A percentile compares a stretch with the other conserved stretches of the same genome.
Conservation (phyloP, 2,888 invertebrate genomes). For the Malachius bipustulatus region DNA sequence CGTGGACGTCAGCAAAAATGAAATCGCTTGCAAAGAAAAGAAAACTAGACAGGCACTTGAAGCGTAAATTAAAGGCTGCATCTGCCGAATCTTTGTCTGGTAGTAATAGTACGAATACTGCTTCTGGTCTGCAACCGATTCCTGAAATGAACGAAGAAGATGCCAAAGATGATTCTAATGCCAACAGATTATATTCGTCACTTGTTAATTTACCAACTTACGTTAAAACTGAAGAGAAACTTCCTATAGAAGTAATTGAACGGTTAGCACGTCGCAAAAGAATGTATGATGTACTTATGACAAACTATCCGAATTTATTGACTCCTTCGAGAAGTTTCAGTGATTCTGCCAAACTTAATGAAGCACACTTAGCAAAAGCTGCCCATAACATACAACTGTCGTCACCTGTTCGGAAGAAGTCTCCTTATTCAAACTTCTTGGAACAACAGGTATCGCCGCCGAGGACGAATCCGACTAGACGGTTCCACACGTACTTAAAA, state of each 20-base stretch:
- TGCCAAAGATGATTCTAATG: conserved; percentile 18
- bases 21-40: conserved; percentile 51
- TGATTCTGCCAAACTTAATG: conserved; percentile 46
- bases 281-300: conserved; percentile 58
- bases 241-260: conserved; percentile 65
- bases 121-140: conserved; percentile 43
- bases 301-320: conserved; percentile 63
- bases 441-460: conserved; percentile 38
- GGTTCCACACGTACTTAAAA: conserved; percentile 57
- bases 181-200: conserved; percentile 58
- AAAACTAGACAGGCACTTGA: conserved; percentile 47
- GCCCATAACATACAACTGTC: neutral
- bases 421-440: conserved; percentile 46
- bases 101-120: conserved; percentile 54
- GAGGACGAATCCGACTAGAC: conserved; percentile 29
- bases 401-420: conserved; percentile 17
- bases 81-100: conserved; percentile 61
- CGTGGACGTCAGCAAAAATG: conserved; percentile 51
- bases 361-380: conserved; percentile 26
- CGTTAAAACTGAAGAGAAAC: conserved; percentile 63
- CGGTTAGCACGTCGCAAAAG: conserved; percentile 55
- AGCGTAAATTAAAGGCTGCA: conserved; percentile 43
- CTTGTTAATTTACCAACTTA: conserved; percentile 77
- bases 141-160: conserved; percentile 33
- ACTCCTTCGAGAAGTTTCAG: conserved; percentile 63